Evolutionary conservation across 2,888 invertebrate genomes (phyloP).

Genomic region (Leptinotarsa haldemani): DNA sequence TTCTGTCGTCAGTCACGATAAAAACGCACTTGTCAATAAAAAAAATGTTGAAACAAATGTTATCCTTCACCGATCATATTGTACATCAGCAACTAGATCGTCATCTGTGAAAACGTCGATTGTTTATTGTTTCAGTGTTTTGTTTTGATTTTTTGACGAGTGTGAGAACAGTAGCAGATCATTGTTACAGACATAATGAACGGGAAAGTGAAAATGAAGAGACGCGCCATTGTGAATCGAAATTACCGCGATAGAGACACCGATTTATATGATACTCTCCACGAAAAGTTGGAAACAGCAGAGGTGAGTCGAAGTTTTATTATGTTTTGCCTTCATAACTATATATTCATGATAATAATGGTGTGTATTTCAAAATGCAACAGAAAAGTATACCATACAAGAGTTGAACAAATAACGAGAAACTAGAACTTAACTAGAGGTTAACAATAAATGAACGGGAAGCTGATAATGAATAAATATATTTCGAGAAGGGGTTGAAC

Average conservation of each 20-base stretch:
- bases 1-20: not conserved
- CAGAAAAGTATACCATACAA: too few relatives aligned
- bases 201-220: constrained; percentile 26
- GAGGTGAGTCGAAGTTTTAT: constrained; percentile 37
- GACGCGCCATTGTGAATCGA: constrained; percentile 40
- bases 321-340: too few relatives aligned
- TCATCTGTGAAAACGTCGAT: constrained; percentile 30
- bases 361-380: too few relatives aligned
- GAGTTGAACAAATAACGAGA: too few relatives aligned
- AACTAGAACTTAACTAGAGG: too few relatives aligned
- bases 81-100: not conserved
- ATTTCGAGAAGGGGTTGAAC: too few relatives aligned
- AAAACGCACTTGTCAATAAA: not conserved
- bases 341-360: too few relatives aligned
- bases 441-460: too few relatives aligned
- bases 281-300: constrained; percentile 12
- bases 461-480: too few relatives aligned
- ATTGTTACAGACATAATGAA: constrained; percentile 6
- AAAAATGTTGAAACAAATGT: not conserved
- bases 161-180: constrained; percentile 28
- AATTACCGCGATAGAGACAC: constrained; percentile 46
- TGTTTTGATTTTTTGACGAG: constrained; percentile 22
- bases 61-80: not conserved
- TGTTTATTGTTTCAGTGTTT: constrained; percentile 38
- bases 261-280: constrained; percentile 46